Base-by-base conservation (phyloP, 2,113 vertebrate genomes). In the Onychostoma macrolepis region DNA sequence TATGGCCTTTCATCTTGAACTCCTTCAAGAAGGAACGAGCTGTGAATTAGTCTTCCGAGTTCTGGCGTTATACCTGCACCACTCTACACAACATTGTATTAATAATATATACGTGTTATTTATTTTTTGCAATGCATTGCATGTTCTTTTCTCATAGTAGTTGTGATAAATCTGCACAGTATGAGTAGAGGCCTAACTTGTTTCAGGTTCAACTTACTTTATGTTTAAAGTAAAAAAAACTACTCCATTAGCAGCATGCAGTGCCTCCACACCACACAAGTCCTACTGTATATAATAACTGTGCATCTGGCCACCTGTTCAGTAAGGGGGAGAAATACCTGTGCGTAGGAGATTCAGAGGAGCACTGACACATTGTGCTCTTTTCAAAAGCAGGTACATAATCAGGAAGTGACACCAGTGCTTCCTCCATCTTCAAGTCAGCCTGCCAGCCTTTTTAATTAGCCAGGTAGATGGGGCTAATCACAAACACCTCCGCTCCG, bases 371-470 rank as follows among this genome's bases (percentile, higher is more conserved):
- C 76, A 53, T 6, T n/a, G 65, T 33, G 53, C 30, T 80, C 19
- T 48, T 53, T 81, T 30, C 33, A 71, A 69, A 83, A 83, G 56
- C 72, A 67, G 87, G 36, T 48, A 33, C 80, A 89, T 72, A 83
- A 78, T 45, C 71, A 78, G 48, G 80, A 83, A 61, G 33, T 80
- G 85, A 50, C 50, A 75, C 33, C 19, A 30, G 26, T 26, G 38
- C 43, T 86, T 80, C 65, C 75, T 75, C 36, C 61, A 67, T 43
- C 33, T 21, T 63, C 28, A 43, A 84, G 75, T 74, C 50, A 50
- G 41, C 33, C 65, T 86, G 41, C 26, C 84, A 63, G 85, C 21
- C 50, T n/a, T 86, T 71, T 87, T 88, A 82, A 85, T 88, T 80
- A 83, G 33, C 30, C 63, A 80, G 41, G 74, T 72, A 84, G 80